These are phyloP conservation scores for Falco cherrug DNA, from an alignment of 2,797 vertebrate genomes.

Conservation along the genomic window DNA sequence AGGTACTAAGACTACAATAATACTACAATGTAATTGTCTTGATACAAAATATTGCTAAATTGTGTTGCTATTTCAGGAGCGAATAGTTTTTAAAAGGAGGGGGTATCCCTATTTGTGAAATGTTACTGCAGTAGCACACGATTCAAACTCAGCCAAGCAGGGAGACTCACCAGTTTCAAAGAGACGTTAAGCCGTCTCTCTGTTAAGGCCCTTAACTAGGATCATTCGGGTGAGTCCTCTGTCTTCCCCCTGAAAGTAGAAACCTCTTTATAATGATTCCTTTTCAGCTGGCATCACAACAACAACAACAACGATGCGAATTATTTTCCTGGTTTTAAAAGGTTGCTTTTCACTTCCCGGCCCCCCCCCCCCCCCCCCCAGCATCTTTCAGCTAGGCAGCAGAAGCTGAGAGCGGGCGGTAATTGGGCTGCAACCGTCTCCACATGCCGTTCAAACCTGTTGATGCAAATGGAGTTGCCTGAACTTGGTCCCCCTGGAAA, in stretches of 20 bases:
- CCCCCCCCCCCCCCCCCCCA: not conserved
- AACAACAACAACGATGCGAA: not conserved
- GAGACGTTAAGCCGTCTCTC: slow-evolving; percentile 65
- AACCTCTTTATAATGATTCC: slow-evolving; percentile 66
- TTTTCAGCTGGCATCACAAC: slow-evolving; percentile 50
- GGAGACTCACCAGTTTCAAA: slow-evolving; percentile 69
- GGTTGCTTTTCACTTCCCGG: not conserved
- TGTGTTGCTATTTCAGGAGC: slow-evolving; percentile 76
- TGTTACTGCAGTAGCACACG: slow-evolving; percentile 72
- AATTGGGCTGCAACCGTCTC: slow-evolving; percentile 1
- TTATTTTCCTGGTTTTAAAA: slow-evolving; percentile 4
- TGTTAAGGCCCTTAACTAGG: slow-evolving; percentile 76
- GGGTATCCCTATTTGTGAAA: slow-evolving; percentile 75
- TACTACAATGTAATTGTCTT: slow-evolving; percentile 80
- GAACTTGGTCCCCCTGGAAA: not conserved
- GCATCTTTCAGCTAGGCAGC: not conserved
- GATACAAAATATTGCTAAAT: slow-evolving; percentile 80
- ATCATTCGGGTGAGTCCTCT: slow-evolving; percentile 76
- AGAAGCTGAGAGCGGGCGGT: not conserved
- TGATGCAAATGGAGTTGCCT: not conserved
- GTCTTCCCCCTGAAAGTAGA: slow-evolving; percentile 34
- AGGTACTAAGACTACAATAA: slow-evolving; percentile 81
- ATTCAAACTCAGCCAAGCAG: slow-evolving; percentile 78
- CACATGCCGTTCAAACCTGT: not conserved
- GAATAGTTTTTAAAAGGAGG: slow-evolving; percentile 66